Conservation (phyloP, 2,113 vertebrate species). For the Protobothrops mucrosquamatus region DNA sequence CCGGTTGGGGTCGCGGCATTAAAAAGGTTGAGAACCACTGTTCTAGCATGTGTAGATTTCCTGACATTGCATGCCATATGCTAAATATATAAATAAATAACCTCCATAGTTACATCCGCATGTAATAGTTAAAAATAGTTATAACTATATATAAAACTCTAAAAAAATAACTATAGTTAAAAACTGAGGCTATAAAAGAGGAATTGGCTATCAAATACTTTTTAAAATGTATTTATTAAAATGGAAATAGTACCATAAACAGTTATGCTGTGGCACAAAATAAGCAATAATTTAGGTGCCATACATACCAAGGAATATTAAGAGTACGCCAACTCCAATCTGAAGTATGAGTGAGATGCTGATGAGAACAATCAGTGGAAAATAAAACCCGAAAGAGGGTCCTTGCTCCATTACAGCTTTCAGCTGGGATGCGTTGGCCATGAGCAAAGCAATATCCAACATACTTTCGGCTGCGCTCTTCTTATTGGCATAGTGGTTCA, state of each 20-base stretch:
- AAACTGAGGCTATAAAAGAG: neutral
- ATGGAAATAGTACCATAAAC: neutral
- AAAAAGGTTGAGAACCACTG: no score
- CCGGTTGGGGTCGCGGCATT: no score
- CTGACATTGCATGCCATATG: no score
- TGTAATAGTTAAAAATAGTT: neutral
- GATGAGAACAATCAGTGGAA: slow-evolving; percentile 84
- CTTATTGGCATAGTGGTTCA: slow-evolving; percentile 97
- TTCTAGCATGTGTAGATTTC: no score
- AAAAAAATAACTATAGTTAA: no score
- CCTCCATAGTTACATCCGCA: neutral
- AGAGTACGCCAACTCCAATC: slow-evolving; percentile 84
- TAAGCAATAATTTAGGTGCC: neutral
- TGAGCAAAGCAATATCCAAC: slow-evolving; percentile 93
- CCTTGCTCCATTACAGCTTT: slow-evolving; percentile 92
- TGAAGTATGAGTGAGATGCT: slow-evolving; percentile 87
- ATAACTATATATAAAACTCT: no score
- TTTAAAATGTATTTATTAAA: neutral
- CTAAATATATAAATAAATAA: neutral
- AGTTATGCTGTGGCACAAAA: neutral
- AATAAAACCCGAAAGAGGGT: slow-evolving; percentile 77
- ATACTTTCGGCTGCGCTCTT: slow-evolving; percentile 96
- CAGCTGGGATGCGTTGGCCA: slow-evolving; percentile 97
- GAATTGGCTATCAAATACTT: neutral
- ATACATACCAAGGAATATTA: slow-evolving; percentile 92